Evolutionary conservation across 2,888 invertebrate species (phyloP).

Genomic region (Phortica okadai): DNA sequence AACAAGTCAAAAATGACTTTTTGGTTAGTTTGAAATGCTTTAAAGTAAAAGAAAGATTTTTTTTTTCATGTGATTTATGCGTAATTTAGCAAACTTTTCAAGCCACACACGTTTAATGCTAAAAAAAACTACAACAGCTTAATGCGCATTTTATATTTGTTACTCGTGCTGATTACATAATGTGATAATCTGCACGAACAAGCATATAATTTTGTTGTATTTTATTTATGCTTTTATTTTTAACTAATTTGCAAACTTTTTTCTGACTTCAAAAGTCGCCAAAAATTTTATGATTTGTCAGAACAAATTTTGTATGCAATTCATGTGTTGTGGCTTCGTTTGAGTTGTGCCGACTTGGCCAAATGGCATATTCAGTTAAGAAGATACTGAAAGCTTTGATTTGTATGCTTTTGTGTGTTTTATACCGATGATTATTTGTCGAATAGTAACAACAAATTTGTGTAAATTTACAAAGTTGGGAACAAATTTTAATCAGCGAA

Average conservation of each 20-base stretch:
- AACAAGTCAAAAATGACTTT: too few relatives aligned
- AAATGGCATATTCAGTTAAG: background rate
- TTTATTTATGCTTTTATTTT: background rate
- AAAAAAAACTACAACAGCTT: background rate
- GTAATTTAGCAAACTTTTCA: background rate
- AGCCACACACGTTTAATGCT: background rate
- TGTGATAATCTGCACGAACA: slow-evolving; percentile 60
- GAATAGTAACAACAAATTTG: slow-evolving; percentile 17
- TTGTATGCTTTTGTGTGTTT: background rate
- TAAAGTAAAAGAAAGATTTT: too few relatives aligned
- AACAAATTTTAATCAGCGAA: slow-evolving; percentile 45
- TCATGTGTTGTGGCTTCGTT: slow-evolving; percentile 15
- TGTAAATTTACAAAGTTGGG: background rate
- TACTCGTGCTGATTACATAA: slow-evolving; percentile 69
- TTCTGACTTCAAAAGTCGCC: background rate
- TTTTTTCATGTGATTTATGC: too few relatives aligned
- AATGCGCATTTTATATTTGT: slow-evolving; percentile 41
- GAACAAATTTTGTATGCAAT: slow-evolving; percentile 54
- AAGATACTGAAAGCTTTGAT: background rate
- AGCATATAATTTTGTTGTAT: slow-evolving; percentile 11
- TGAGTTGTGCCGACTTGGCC: slow-evolving; percentile 34
- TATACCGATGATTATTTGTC: background rate
- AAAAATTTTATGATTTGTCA: background rate
- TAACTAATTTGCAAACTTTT: too few relatives aligned
- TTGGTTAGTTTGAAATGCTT: too few relatives aligned